Percentiles rank a stretch among this genome's conserved stretches.
Evolutionary conservation across 1,140 invertebrate genomes (phyloP).

Genomic region (Caenorhabditis briggsae): DNA sequence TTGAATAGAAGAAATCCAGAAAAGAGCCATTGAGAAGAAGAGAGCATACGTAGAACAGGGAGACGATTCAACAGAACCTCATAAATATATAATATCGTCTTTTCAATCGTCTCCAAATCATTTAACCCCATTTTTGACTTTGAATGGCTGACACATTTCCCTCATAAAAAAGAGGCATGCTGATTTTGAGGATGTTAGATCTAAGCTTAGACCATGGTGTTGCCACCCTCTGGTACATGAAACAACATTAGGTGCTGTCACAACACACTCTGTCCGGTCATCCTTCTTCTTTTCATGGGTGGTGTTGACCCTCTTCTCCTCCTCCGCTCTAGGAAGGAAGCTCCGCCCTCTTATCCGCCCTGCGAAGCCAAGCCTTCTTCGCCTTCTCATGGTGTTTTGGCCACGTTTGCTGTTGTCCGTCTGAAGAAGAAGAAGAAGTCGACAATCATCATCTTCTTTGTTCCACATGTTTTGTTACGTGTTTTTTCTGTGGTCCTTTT

Average conservation of each 20-base stretch:
- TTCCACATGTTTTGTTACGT: neutral
- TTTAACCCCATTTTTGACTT: too few relatives aligned
- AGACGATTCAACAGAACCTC: conserved; percentile 30
- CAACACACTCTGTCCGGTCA: neutral
- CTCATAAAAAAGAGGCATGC: too few relatives aligned
- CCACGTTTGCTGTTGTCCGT: conserved; percentile 22
- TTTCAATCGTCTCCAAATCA: neutral
- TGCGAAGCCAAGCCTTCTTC: conserved; percentile 16
- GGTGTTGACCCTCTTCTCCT: conserved; percentile 41
- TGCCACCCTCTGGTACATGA: conserved; percentile 14
- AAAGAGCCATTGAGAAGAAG: too few relatives aligned
- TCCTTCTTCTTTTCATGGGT: conserved; percentile 27
- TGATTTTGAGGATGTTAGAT: neutral
- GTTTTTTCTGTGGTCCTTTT: neutral
- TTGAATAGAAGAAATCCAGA: neutral
- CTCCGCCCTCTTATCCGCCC: conserved; percentile 48
- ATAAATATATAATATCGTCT: conserved; percentile 46
- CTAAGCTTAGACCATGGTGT: neutral
- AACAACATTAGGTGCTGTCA: conserved; percentile 42
- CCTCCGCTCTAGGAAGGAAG: neutral
- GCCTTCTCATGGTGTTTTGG: conserved; percentile 49
- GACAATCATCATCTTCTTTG: neutral
- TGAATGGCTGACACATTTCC: neutral
- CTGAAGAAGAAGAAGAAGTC: neutral
- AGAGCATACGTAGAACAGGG: neutral